Conservation (phyloP, 2,797 vertebrate genomes). For the Margarornis squamiger region DNA sequence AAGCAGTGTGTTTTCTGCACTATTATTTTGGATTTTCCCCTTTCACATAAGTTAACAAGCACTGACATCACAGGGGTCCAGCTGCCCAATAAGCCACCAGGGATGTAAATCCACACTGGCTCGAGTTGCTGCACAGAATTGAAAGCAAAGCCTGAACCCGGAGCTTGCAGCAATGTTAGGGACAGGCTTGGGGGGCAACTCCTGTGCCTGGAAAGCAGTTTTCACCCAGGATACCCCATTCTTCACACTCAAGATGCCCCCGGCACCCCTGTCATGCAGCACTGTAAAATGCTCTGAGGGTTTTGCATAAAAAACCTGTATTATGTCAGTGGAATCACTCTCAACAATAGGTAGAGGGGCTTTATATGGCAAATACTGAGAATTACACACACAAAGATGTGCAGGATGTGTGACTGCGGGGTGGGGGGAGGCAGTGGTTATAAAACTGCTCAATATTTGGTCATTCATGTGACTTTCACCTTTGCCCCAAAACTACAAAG, state of each 20-base stretch:
- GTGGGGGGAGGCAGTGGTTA: rapidly evolving
- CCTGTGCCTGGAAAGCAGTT: background rate
- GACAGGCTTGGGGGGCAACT: background rate
- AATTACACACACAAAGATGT: background rate
- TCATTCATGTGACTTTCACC: background rate
- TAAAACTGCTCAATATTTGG: background rate
- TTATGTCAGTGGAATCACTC: background rate
- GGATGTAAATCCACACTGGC: background rate
- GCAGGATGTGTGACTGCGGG: background rate
- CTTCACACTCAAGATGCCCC: background rate
- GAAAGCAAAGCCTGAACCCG: background rate
- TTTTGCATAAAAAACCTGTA: rapidly evolving
- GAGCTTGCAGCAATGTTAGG: background rate
- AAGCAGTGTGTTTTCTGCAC: background rate
- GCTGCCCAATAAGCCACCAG: background rate
- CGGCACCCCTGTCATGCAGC: rapidly evolving
- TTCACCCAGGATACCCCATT: background rate
- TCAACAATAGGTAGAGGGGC: background rate
- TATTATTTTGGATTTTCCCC: background rate
- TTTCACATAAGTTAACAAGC: background rate
- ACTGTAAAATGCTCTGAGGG: background rate
- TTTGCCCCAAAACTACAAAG: background rate
- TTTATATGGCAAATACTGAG: background rate
- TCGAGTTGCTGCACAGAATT: background rate
- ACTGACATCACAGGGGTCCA: background rate